Evolutionary conservation across 2,113 vertebrate species (phyloP), one percentile per base, ranked within the genome.

Genomic region (Hiodon alosoides): DNA sequence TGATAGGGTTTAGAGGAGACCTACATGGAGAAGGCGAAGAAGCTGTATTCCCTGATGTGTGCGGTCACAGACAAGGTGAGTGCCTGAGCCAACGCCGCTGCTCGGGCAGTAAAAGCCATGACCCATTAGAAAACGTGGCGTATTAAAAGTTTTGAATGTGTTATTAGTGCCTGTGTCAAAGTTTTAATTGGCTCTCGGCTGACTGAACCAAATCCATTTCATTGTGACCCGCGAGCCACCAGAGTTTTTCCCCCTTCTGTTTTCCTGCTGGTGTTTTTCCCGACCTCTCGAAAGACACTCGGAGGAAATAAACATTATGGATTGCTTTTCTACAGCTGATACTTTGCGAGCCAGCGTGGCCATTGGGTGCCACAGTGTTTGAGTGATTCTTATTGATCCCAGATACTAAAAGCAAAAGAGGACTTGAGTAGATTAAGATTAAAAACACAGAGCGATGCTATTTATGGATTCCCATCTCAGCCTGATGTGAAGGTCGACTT

Each of bases 41-140:
- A 79, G 74, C 87, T 98, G 58, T 91, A 93, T 61, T 72, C 80
- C 0, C 85, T 94, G 52, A 94, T 97, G 90, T 87, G 90, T 50
- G 86, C 88, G 0, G 89, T 95, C 0, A 90, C 91, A 72, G 96
- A 97, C 84, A 98, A 96, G 94, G 97, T 99, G 87, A 87, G 87
- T 73, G 71, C 68, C 17, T 58, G 11, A 69, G n/a, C 53, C 5
- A 50, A 13, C 8, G 16, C 57, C 9, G 13, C 1, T 7, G 4
- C 48, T 50, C 46, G 50, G 65, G 65, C 72, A 54, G 51, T 47
- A 46, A 74, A 48, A 4, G 5, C 31, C 46, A 16, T 4, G 60
- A 7, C n/a, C 48, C 7, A 67, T 53, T 62, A 67, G 54, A 50
- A n/a, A 14, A 47, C 11, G 14, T 53, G n/a, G 31, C 5, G 47